A percentile compares a stretch with the other conserved stretches of the same genome.
Conservation (phyloP, 37 sponge, comb jelly and placozoan species). For the Mnemiopsis leidyi region DNA sequence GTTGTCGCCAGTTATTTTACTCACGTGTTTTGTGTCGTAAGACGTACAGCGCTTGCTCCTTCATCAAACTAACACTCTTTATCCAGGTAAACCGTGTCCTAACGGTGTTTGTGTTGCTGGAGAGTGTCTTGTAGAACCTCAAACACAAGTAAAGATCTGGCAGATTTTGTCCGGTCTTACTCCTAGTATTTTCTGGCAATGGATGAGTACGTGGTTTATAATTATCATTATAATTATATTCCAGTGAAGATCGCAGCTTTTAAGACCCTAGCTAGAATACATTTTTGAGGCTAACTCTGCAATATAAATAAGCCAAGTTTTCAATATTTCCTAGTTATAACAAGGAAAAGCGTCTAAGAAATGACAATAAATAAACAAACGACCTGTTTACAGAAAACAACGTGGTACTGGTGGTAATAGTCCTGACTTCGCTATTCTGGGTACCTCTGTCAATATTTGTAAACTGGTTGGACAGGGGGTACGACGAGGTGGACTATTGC, state of each 20-base stretch:
- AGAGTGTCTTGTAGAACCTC: conserved; percentile 36
- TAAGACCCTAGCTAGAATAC: too few relatives aligned
- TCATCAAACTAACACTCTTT: too few relatives aligned
- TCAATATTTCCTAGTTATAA: too few relatives aligned
- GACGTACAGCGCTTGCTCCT: too few relatives aligned
- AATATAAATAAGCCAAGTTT: too few relatives aligned
- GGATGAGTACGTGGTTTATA: conserved; percentile 46
- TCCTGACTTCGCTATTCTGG: conserved; percentile 36
- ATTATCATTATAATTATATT: too few relatives aligned
- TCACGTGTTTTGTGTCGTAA: too few relatives aligned
- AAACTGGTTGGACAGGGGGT: conserved; percentile 47
- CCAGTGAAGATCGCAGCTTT: too few relatives aligned
- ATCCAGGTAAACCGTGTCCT: conserved; percentile 20
- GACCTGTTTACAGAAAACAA: conserved; percentile 5
- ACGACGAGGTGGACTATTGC: conserved; percentile 21
- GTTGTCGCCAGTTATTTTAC: too few relatives aligned
- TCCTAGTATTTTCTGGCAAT: conserved; percentile 17
- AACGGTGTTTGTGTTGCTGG: conserved; percentile 30
- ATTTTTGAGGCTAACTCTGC: too few relatives aligned
- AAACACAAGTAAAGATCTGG: conserved; percentile 44
- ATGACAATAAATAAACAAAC: too few relatives aligned
- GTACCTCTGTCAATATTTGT: conserved; percentile 31
- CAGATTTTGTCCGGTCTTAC: conserved; percentile 11
- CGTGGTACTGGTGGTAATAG: conserved; percentile 41
- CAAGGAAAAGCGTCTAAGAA: too few relatives aligned